Evolutionary conservation across 2,888 invertebrate species (phyloP), one percentile per base, ranked within the genome.

Genomic region (Vanessa cardui): DNA sequence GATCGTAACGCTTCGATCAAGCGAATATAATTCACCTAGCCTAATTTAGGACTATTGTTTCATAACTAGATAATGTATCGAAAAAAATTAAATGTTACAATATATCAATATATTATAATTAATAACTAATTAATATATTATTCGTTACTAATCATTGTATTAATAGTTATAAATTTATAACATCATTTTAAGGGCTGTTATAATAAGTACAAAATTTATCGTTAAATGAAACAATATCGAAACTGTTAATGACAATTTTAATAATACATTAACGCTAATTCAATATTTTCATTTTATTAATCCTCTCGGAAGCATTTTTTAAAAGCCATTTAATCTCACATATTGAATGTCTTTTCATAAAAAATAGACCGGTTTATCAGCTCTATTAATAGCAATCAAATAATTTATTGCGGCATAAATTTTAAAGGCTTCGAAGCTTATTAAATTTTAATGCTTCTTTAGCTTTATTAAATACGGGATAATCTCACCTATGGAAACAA

Each of bases 341-440:
- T 58, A 58, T 45, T 18, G 33, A 54, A 46, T 39, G 59, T 64
- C 58, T 80, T 83, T 83, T 79, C 78, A 80, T 81, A 79, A 81
- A 79, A 70, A 75, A 76, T 78, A 75, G 66, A 68, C 70, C 74
- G 78, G 76, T 83, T 82, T 83, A 83, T 81, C 74, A 54, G 59
- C 50, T 58, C 39, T 63, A 83, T 84, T 85, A 81, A 86, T 88
- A 83, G 80, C 76, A 76, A 77, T 76, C 76, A 76, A 85, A 87
- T 88, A 86, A 89, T 89, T 87, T 87, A 90, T 87, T 73, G 78
- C 77, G 58, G 79, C 78, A 82, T 86, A 88, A 83, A 86, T 82
- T 87, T 83, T 75, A 77, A 84, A 84, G 83, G 80, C 76, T 72
- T 77, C 72, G 79, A 77, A 76, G 79, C 81, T 81, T 88, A 89